Conservation (phyloP, 2,113 vertebrate species). For the Scartelaos histophorus region DNA sequence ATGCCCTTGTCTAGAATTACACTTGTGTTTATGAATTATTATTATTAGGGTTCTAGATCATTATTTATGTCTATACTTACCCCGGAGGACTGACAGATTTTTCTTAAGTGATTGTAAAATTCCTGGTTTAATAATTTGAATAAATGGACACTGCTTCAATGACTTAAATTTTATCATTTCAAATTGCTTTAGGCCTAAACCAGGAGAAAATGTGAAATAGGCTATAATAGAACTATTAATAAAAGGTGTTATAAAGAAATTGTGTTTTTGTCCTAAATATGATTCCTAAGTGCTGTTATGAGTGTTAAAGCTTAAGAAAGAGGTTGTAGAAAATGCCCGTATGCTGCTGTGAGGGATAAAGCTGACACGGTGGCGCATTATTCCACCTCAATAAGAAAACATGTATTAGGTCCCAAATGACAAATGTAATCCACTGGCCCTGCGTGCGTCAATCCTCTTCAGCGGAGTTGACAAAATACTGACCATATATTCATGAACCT, state of each 20-base stretch:
- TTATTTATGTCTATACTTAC: constrained; percentile 97
- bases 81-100: constrained; percentile 85
- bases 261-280: constrained; percentile 43
- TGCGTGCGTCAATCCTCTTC: constrained; percentile 64
- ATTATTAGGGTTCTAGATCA: constrained; percentile 88
- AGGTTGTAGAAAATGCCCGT: constrained; percentile 23
- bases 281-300: background rate
- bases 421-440: constrained; percentile 51
- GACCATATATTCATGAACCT: constrained; percentile 77
- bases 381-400: constrained; percentile 34
- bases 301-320: constrained; percentile 11
- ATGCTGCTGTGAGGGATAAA: constrained; percentile 12
- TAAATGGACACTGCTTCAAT: constrained; percentile 71
- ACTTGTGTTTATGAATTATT: constrained; percentile 90
- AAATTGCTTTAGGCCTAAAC: constrained; percentile 52
- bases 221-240: constrained; percentile 80
- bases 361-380: constrained; percentile 4
- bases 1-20: constrained; percentile 89
- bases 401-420: constrained; percentile 28
- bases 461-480: constrained; percentile 75
- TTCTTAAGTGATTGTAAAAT: constrained; percentile 88
- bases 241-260: constrained; percentile 72
- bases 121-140: constrained; percentile 81
- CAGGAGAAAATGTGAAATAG: constrained; percentile 63
- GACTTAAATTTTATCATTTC: constrained; percentile 67